Evolutionary conservation across 1,140 invertebrate species (phyloP), one percentile per base, ranked within the genome.

Genomic region (Neodiprion fabricii): DNA sequence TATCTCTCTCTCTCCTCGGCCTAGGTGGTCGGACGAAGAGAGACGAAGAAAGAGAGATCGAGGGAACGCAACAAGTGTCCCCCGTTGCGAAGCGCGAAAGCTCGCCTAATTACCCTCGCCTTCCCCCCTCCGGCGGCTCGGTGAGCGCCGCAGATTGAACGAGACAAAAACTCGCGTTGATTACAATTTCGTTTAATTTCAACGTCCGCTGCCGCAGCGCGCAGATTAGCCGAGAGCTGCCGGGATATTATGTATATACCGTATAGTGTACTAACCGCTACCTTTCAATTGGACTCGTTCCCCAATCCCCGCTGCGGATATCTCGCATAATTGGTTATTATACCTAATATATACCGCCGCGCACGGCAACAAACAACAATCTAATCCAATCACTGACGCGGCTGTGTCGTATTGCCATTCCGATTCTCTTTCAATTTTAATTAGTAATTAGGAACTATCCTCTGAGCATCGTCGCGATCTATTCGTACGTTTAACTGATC

Each of bases 101-200:
- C 85, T 86, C 86, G 86, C 85, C 85, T 87, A 87, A 87, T 87
- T 87, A 87, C 84, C 79, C 81, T 80, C 74, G 81, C 79, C 82
- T 80, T 67, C 67, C 82, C 84, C 82, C 79, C 72, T 61, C 75
- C 74, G 70, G 67, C 67, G 77, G 75, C 75, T 66, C 67, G 74
- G 77, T 79, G 77, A 40, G 28, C 28, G 28, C 28, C 28, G 28
- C 28, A 40, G 28, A 61, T 61, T 61, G 53, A 61, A 61, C 53
- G 53, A 61, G 53, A 61, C 53, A 61, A 40, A 61, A 61, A 61
- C 53, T 12, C 53, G 11, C 53, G 53, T 61, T 61, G 53, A 61
- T 61, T 61, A 61, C 11, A 61, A 61, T 61, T 61, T 12, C 53
- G 11, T 61, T 61, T 61, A 14, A 61, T 61, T 61, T 14, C 53